phyloP scores from a whole-genome alignment of 64 coral and sea anemone species.

The Actinia tenebrosa region DNA sequence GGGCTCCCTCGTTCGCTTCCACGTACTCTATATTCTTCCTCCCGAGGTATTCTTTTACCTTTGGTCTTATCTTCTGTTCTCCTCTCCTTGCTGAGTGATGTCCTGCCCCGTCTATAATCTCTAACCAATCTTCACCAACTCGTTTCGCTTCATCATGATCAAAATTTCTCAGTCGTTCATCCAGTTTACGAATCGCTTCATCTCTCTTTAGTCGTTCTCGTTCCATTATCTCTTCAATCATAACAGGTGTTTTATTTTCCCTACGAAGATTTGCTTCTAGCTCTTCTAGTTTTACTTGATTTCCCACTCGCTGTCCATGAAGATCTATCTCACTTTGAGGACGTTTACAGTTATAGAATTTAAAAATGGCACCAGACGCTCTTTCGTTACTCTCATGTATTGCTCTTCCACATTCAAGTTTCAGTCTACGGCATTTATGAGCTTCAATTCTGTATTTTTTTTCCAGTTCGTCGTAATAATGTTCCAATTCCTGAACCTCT shows the following conservation, averaged over 20 bases:
- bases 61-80: slow-evolving; percentile 58
- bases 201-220: slow-evolving; percentile 19
- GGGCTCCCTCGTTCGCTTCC: slow-evolving; percentile 34
- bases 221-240: slow-evolving; percentile 9
- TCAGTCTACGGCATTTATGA: slow-evolving; percentile 14
- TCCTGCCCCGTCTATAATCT: slow-evolving; percentile 70
- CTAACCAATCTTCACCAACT: slow-evolving; percentile 31
- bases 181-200: slow-evolving; percentile 50
- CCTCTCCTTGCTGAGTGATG: slow-evolving; percentile 33
- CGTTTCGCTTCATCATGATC: not conserved
- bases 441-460: not conserved
- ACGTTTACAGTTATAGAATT: slow-evolving; percentile 48
- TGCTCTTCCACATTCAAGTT: slow-evolving; percentile 24
- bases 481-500: too few species aligned
- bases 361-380: slow-evolving; percentile 32
- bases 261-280: slow-evolving; percentile 6
- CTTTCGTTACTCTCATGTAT: slow-evolving; percentile 21
- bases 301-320: slow-evolving; percentile 46
- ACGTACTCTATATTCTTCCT: slow-evolving; percentile 3
- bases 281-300: not conserved
- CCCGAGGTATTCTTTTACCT: slow-evolving; percentile 28
- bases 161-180: slow-evolving; percentile 20
- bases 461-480: not conserved
- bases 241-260: not conserved
- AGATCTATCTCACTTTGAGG: slow-evolving; percentile 57